Percentiles rank a stretch among this genome's conserved stretches.
phyloP scores from a whole-genome alignment of 2,888 invertebrate species.

The Gortyna flavago region DNA sequence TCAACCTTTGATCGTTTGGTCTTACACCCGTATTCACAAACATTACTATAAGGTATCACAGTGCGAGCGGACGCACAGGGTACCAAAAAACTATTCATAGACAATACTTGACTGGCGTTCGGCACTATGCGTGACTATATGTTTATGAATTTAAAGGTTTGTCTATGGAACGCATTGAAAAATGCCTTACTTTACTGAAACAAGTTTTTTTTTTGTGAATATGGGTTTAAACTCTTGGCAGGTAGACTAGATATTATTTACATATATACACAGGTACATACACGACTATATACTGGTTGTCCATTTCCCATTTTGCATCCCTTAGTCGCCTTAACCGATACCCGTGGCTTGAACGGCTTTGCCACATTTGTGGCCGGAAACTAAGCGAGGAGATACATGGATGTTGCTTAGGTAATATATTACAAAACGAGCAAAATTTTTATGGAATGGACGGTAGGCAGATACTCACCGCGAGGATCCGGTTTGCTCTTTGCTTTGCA shows the following conservation, averaged over 20 bases:
- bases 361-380: constrained; percentile 26
- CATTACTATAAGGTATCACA: no score
- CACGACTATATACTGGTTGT: background rate
- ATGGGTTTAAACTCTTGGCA: background rate
- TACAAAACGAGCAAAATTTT: background rate
- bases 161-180: no score
- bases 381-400: constrained; percentile 22
- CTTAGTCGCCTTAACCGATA: constrained; percentile 48
- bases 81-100: no score
- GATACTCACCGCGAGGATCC: background rate
- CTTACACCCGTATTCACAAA: no score
- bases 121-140: no score
- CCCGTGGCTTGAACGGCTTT: constrained; percentile 29
- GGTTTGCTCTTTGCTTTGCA: background rate
- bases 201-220: no score
- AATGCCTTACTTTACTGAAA: no score
- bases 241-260: constrained; percentile 11
- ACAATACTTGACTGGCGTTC: no score
- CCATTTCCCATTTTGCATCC: constrained; percentile 38
- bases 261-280: constrained; percentile 2
- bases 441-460: background rate
- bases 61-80: no score
- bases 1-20: background rate
- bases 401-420: constrained; percentile 5
- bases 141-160: no score